Percentiles rank a stretch among this genome's conserved stretches.
Conservation (phyloP, 2,888 invertebrate genomes). For the Erynnis tages region DNA sequence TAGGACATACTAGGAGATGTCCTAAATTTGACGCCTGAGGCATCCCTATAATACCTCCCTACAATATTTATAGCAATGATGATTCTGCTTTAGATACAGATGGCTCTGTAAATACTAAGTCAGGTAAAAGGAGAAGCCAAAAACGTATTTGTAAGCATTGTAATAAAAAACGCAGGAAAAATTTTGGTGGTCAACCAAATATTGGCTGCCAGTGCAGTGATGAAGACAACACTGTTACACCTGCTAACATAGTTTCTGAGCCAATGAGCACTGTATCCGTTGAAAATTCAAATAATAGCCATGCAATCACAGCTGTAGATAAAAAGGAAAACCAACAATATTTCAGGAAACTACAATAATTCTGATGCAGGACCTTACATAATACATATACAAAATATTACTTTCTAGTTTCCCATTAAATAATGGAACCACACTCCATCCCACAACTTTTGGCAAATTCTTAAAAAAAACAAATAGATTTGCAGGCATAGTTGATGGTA, state of each 20-base stretch:
- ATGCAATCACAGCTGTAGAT: not conserved
- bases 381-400: not conserved
- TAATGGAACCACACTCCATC: not conserved
- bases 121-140: not conserved
- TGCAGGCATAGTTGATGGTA: not conserved
- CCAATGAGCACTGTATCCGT: not conserved
- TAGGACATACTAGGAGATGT: no score
- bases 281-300: no score
- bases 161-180: not conserved
- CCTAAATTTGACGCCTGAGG: no score
- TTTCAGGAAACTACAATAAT: not conserved
- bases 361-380: not conserved
- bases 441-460: not conserved
- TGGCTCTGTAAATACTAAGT: not conserved
- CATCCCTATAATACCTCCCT: no score
- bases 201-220: not conserved
- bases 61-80: no score
- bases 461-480: not conserved
- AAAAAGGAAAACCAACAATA: not conserved
- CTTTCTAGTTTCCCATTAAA: not conserved
- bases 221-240: not conserved
- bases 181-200: not conserved
- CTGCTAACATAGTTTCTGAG: not conserved
- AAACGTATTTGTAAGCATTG: not conserved
- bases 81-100: not conserved